These are phyloP conservation scores for Rhyzopertha dominica DNA, from an alignment of 1,140 invertebrate species.

Conservation along the genomic window DNA sequence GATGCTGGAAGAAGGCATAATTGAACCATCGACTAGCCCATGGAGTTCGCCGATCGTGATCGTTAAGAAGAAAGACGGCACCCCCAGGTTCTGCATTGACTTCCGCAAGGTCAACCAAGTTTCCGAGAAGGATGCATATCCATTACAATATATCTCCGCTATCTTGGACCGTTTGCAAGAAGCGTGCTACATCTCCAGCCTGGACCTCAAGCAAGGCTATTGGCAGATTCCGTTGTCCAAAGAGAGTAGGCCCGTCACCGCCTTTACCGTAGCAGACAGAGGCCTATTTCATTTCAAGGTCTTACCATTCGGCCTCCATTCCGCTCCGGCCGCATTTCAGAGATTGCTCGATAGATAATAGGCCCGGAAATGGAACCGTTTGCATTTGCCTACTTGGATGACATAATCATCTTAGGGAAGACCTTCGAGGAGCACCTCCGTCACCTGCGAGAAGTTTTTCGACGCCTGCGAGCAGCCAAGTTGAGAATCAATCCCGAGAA, in stretches of 20 bases:
- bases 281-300: constrained; percentile 37
- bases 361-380: constrained; percentile 37
- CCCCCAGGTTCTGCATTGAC: too few relatives aligned
- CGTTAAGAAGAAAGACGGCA: constrained; percentile 36
- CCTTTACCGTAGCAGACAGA: constrained; percentile 36
- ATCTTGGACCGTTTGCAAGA: constrained; percentile 32
- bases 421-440: constrained; percentile 29
- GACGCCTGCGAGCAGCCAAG: constrained; percentile 45
- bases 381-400: constrained; percentile 34
- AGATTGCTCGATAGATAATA: constrained; percentile 25
- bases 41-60: constrained; percentile 41
- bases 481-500: too few relatives aligned
- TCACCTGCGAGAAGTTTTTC: constrained; percentile 41
- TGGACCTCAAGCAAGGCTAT: constrained; percentile 36
- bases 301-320: constrained; percentile 43
- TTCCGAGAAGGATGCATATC: too few relatives aligned
- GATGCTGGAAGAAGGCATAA: constrained; percentile 33
- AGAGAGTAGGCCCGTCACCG: constrained; percentile 37
- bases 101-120: too few relatives aligned
- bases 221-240: constrained; percentile 37
- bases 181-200: constrained; percentile 30
- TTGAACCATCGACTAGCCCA: constrained; percentile 34
- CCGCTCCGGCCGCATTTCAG: constrained; percentile 33
- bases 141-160: too few relatives aligned
- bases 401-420: constrained; percentile 18